Evolutionary conservation across 2,797 vertebrate species (phyloP).

Genomic region (Acanthopagrus latus): DNA sequence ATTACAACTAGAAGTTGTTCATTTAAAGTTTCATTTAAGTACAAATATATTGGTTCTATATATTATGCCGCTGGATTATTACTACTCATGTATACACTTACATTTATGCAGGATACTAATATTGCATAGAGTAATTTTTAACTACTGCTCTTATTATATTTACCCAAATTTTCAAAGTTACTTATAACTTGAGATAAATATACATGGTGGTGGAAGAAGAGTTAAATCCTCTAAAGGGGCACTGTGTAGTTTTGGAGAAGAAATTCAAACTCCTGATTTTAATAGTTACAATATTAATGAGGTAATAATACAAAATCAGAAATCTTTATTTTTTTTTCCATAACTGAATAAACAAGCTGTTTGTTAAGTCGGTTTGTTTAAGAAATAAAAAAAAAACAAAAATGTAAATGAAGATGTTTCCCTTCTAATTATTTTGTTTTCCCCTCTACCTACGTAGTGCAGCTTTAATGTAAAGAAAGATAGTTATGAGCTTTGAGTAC

Average conservation of each 20-base stretch:
- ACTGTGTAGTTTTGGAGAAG: too few species aligned
- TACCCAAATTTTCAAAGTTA: not conserved
- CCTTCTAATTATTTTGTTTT: too few species aligned
- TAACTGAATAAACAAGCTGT: too few species aligned
- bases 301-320: too few species aligned
- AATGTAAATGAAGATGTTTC: too few species aligned
- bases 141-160: not conserved
- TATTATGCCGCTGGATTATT: not conserved
- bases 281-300: too few species aligned
- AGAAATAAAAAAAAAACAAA: too few species aligned
- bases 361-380: too few species aligned
- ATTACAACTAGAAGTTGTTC: too few species aligned
- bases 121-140: not conserved
- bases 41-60: not conserved
- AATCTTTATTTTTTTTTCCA: too few species aligned
- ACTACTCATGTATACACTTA: not conserved
- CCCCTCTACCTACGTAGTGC: too few species aligned
- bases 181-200: not conserved
- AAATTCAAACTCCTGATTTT: too few species aligned
- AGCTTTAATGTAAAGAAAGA: not conserved
- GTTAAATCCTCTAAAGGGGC: not conserved
- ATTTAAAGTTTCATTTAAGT: not conserved
- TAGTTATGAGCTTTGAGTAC: not conserved
- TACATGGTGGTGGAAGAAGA: not conserved
- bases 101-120: not conserved